Evolutionary conservation across 2,113 vertebrate genomes (phyloP), one percentile per base, ranked within the genome.

Genomic region (Phalacrocorax carbo): DNA sequence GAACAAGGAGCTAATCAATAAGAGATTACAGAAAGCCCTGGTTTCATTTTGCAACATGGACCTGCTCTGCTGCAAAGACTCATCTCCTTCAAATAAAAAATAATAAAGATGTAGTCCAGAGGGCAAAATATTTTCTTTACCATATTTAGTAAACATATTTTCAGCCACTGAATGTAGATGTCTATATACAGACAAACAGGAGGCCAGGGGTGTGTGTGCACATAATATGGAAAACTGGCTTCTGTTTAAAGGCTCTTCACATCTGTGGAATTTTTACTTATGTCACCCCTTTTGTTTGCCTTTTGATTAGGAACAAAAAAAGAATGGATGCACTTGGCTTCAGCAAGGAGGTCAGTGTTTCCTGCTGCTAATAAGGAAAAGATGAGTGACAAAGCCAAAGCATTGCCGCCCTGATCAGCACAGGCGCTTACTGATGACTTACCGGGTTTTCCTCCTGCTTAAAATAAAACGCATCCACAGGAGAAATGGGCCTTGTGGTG

Each of bases 51-150:
- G n/a, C 34, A 86, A 13, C 40, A 42, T 3, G 7, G 32, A 72
- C 26, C 11, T 48, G 36, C 64, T 79, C 48, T 65, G 16, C 52
- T 82, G 23, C 76, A 72, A 84, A 78, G 23, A 22, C 30, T 34
- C 0, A 0, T 21, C 21, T 87, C 30, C 26, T 58, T 61, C 1
- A 1, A 64, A 55, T 23, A 57, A 7, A 52, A 61, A 60, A 54
- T 20, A 73, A 54, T 51, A 38, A 60, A 65, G 21, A 55, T n/a
- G 52, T 22, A 32, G 21, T 29, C 38, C 61, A 29, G 77, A 70
- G 55, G 55, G 21, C 40, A 75, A 92, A 82, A 94, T 7, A 5
- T 40, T 13, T 7, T 52, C 54, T 55, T 85, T 2, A 2, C 8
- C 15, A 22, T n/a, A 73, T 38, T 52, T 60, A 86, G 44, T 26